These are phyloP conservation scores for Phrynocephalus forsythii DNA, from an alignment of 2,797 vertebrate genomes.

Conservation along the genomic window DNA sequence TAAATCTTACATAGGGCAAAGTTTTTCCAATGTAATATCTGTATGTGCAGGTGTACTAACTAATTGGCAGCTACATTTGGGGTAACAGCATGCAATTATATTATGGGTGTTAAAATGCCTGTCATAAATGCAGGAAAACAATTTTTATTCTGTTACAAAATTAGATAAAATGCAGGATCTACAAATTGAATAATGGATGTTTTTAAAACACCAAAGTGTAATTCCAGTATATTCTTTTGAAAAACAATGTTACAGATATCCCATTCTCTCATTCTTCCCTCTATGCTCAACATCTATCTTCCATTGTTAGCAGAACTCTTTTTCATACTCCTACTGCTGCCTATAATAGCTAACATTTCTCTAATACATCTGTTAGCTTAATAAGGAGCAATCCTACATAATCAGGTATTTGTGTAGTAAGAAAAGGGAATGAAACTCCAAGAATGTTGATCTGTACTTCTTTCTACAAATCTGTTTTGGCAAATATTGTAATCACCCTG, in stretches of 20 bases:
- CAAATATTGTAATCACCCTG: neutral
- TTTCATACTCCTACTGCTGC: neutral
- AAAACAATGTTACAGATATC: neutral
- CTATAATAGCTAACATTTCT: neutral
- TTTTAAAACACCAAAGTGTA: neutral
- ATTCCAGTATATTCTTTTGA: neutral
- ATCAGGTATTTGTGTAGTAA: neutral
- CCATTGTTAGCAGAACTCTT: neutral
- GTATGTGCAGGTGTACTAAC: neutral
- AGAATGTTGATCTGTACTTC: too few relatives aligned
- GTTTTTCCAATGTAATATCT: neutral
- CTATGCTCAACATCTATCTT: neutral
- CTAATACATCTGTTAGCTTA: neutral
- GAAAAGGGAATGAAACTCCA: neutral
- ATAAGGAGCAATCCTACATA: neutral
- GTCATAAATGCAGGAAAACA: neutral
- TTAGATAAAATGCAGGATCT: neutral
- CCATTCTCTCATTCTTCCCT: neutral
- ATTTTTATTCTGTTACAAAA: neutral
- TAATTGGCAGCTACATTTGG: slow-evolving; percentile 1
- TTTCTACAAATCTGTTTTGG: neutral
- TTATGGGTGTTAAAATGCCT: neutral
- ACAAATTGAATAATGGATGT: neutral
- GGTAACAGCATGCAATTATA: slow-evolving; percentile 5
- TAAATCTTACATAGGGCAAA: slow-evolving; percentile 23